Evolutionary conservation across 2,888 invertebrate genomes (phyloP), one percentile per base, ranked within the genome.

Genomic region (Cephus pulcher): DNA sequence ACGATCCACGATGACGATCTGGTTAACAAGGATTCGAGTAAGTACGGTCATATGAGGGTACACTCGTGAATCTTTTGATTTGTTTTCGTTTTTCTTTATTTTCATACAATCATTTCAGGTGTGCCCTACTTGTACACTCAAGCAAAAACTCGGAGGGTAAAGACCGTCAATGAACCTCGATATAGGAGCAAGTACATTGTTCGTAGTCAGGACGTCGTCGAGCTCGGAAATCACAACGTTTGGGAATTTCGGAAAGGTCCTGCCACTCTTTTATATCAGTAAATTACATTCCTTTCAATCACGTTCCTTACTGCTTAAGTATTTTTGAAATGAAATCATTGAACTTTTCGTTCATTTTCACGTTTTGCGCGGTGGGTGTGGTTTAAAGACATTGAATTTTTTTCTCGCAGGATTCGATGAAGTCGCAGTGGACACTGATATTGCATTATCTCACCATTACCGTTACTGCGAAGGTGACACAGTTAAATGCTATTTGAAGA

Each of bases 1-100:
- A 89, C 92, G 3, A 91, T 92, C 81, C 93, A 93, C 84, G 89
- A 89, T 73, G 91, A 92, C 78, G 93, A 93, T 79, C 87, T 86
- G 34, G 88, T 87, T 74, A 88, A 87, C 34, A 76, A 76, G 34
- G 79, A 80, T 78, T 73, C 77, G 11, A 77, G 84, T 84, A 74
- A 83, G 82, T 40, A 30, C 34, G 34, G 68, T 32, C 32, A 30
- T 15, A 23, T 23, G 56, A 56, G 56, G 6, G 23, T 23, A 23
- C 56, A 56, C 56, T 56, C 6, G 56, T 56, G 56, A 23, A 9
- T 56, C 56, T 56, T 9, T 56, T 9, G 23, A 56, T 9, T 23
- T 56, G 0, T 56, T 56, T 56, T 23, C 1, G 9, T 23, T 4
- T 4, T 56, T 23, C 56, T 56, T 23, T 9, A 23, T 40, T 4